Base-by-base conservation (phyloP, 2,113 vertebrate species). In the Centropristis striata region DNA sequence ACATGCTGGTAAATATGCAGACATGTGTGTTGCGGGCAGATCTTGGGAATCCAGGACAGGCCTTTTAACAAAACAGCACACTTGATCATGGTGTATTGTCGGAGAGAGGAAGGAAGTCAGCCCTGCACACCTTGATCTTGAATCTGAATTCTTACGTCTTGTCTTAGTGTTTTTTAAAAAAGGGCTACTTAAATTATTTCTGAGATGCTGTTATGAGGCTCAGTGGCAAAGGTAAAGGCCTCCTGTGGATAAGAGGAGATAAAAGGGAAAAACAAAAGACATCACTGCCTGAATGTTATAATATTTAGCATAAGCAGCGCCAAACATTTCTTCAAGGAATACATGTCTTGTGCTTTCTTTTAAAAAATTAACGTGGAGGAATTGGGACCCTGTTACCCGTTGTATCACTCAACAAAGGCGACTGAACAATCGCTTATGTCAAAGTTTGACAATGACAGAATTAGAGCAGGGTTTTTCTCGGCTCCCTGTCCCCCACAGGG, bases 361-460 rank as follows among this genome's bases (percentile, higher is more conserved):
- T 88, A 80, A 86, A 88, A 92, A 93, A 90, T 91, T 74, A 84
- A 92, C 76, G 46, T 70, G 69, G 84, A 85, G 77, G 84, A 92
- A 83, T 65, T 86, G 92, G 86, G 90, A 91, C 89, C 75, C 73
- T 66, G 85, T 73, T 85, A 77, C 89, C 54, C 84, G 42, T 70
- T 54, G 84, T 86, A 88, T 89, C 88, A 78, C 85, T 92, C 91
- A 92, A 93, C 93, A 94, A 94, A 94, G 89, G 89, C 88, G 28
- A 78, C 59, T 83, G 91, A 94, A 94, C 90, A 90, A 83, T 90
- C 73, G 81, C 87, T 94, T 89, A 86, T 92, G 90, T 93, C 91
- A 93, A 93, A 94, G 91, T 93, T 90, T 93, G 93, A 93, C 93
- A 92, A 85, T 94, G 94, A 95, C 95, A 95, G 94, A 94, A 95